These are phyloP conservation scores for Lycia hirtaria DNA, from an alignment of 2,888 invertebrate species.

Conservation along the genomic window DNA sequence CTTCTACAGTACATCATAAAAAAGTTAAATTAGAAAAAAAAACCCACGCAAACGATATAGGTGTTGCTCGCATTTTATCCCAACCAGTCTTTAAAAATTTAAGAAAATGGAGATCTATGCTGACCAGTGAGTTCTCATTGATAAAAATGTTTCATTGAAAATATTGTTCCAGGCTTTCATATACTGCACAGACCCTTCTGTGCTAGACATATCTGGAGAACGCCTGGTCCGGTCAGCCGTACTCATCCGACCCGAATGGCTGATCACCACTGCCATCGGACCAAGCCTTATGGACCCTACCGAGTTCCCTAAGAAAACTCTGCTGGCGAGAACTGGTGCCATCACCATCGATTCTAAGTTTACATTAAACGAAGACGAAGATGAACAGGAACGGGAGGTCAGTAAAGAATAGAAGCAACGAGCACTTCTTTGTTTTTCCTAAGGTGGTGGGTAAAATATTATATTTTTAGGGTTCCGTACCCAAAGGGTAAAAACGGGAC, in stretches of 20 bases:
- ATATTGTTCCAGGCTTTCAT: constrained; percentile 64
- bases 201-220: constrained; percentile 55
- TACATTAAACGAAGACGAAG: constrained; percentile 73
- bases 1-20: no score
- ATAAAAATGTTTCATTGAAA: background rate
- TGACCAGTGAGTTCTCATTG: background rate
- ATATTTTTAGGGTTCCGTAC: no score
- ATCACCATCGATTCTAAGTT: constrained; percentile 63
- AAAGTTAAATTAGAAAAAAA: no score
- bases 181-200: constrained; percentile 69
- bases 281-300: constrained; percentile 47
- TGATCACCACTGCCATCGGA: constrained; percentile 66
- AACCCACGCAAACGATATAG: no score
- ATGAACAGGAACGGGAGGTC: constrained; percentile 79
- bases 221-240: constrained; percentile 67
- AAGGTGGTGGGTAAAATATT: no score
- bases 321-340: constrained; percentile 73
- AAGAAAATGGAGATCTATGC: no score
- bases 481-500: no score
- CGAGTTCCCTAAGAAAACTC: constrained; percentile 69
- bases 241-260: constrained; percentile 66
- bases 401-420: no score
- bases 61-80: no score
- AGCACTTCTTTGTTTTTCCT: no score
- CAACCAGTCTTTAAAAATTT: no score